Conservation (phyloP, 2,888 invertebrate species). For the Acronicta psi region DNA sequence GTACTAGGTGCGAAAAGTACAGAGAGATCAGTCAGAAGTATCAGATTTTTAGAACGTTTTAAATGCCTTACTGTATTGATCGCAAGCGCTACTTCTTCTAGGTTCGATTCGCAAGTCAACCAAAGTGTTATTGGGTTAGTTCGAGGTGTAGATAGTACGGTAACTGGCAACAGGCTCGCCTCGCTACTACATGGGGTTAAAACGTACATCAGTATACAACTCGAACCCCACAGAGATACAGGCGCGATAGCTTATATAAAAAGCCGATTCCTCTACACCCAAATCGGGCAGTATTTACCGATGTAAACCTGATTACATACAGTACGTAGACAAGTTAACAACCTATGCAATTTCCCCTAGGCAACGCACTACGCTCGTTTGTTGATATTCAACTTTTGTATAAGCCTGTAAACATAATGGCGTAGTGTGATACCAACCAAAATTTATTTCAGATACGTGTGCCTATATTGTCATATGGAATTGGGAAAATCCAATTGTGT, state of each 20-base stretch:
- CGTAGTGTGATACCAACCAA: slow-evolving; percentile 61
- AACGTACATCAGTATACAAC: too few species aligned
- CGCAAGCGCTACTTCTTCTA: too few species aligned
- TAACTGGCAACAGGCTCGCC: too few species aligned
- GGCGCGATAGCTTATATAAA: slow-evolving; percentile 7
- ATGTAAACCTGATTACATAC: slow-evolving; percentile 43
- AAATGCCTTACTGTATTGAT: too few species aligned
- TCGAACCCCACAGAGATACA: too few species aligned
- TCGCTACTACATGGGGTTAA: too few species aligned
- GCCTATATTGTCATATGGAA: slow-evolving; percentile 72
- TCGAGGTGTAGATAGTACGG: too few species aligned
- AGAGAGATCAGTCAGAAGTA: too few species aligned
- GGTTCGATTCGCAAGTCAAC: too few species aligned
- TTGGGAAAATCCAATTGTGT: slow-evolving; percentile 80
- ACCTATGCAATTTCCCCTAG: slow-evolving; percentile 37
- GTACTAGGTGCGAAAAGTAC: too few species aligned
- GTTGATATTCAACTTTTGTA: slow-evolving; percentile 57
- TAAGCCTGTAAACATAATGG: slow-evolving; percentile 60
- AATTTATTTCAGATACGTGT: slow-evolving; percentile 72
- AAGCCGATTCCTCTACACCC: slow-evolving; percentile 33
- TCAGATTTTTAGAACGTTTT: too few species aligned
- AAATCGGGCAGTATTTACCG: slow-evolving; percentile 47
- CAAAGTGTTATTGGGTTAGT: too few species aligned
- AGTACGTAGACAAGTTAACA: slow-evolving; percentile 48
- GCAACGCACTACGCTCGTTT: slow-evolving; percentile 39